A percentile compares a stretch with the other conserved stretches of the same genome.
Conservation (phyloP, 2,113 vertebrate species). For the Ptyas mucosa region DNA sequence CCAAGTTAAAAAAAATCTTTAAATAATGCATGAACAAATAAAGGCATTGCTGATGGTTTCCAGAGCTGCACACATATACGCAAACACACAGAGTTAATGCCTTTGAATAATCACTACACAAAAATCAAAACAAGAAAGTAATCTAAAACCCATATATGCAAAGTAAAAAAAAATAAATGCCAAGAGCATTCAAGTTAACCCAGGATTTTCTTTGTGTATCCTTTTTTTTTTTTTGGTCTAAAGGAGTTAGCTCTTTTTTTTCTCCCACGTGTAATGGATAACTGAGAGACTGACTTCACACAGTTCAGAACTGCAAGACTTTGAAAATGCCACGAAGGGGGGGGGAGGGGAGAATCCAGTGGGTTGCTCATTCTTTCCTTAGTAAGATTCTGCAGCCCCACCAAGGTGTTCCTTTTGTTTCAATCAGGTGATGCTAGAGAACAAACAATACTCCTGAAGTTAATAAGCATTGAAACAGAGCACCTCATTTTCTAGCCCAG, state of each 20-base stretch:
- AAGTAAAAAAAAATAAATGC: fast-evolving
- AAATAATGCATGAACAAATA: background rate
- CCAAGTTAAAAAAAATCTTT: background rate
- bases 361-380: constrained; percentile 49
- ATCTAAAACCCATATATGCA: background rate
- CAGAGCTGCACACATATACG: background rate
- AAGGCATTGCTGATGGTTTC: background rate
- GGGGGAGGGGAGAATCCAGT: constrained; percentile 46
- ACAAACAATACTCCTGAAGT: constrained; percentile 59
- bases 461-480: constrained; percentile 60
- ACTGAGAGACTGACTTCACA: constrained; percentile 15
- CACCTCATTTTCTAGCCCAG: constrained; percentile 50
- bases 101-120: background rate
- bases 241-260: constrained; percentile 2
- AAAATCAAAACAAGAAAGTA: background rate
- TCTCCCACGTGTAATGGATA: background rate
- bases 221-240: constrained; percentile 24
- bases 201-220: background rate
- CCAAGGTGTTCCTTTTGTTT: constrained; percentile 58
- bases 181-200: background rate
- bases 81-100: background rate
- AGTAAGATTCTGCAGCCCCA: constrained; percentile 59
- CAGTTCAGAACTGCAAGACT: constrained; percentile 27
- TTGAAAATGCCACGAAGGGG: constrained; percentile 35
- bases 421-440: constrained; percentile 51